Evolutionary conservation across 1,140 invertebrate genomes (phyloP), one percentile per base, ranked within the genome.

Genomic region (Colletes gigas): DNA sequence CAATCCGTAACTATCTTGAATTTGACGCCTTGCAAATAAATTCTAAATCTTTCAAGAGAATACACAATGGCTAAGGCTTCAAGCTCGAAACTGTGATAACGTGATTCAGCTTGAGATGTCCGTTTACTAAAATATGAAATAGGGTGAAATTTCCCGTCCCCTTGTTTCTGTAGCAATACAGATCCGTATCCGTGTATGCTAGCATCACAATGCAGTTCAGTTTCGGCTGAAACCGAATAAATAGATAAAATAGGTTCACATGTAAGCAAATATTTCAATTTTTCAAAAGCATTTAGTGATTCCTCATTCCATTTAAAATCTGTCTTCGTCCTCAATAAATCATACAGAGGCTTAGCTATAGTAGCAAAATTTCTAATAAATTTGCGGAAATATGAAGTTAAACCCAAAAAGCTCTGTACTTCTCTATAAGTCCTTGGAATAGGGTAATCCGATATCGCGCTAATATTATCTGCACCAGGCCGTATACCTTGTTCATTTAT

Each of bases 81-180:
- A 30, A 77, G 19, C 44, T 77, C 74, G 8, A 78, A 78, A 19
- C 67, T 78, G 7, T 68, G 57, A 54, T 78, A 78, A 7, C 21
- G 19, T 0, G 67, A 21, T 69, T 78, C 57, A 0, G 21, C 44
- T 3, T 44, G 4, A 1, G 62, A 55, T 6, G 78, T 73, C n/a
- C 69, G 69, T 2, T 50, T 50, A 57, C 62, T 79, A 12, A 60
- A 78, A 63, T 62, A 78, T n/a, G 17, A 62, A 5, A 78, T 21
- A 2, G 75, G 47, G 15, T 44, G 44, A 21, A 50, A 68, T 4
- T 17, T 41, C 1, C 55, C 21, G 17, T 78, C 54, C 7, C 2
- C 41, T 21, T 78, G 67, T 21, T 44, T 70, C 14, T 78, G 57
- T 5, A 78, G 14, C 15, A 78, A 55, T 41, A 21, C 47, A 15